Evolutionary conservation across 64 coral and sea anemone genomes (phyloP), one percentile per base, ranked within the genome.

Genomic region (Dendronephthya gigantea): DNA sequence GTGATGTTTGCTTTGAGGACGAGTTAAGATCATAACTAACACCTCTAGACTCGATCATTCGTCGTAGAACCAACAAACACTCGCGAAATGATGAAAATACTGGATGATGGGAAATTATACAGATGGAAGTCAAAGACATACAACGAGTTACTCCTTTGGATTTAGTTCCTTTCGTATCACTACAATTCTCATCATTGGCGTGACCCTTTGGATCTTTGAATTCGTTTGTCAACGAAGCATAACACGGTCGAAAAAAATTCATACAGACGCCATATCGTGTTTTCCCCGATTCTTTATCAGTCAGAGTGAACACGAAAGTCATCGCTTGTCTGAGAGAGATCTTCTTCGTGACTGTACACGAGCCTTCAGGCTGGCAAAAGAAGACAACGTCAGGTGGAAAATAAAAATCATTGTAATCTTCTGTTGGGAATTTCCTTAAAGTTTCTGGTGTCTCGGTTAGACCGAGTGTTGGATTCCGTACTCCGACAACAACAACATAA

Each of bases 311-410:
- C 55, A 93, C 86, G 81, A 98, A 98, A 40, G 95, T 93, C 51
- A 91, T 98, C 49, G 95, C 95, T 68, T 98, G 92, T 36, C 95
- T 90, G 2, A 98, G 39, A 28, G 91, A 93, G 37, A 98, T 93
- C 50, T 98, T 98, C 56, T 92, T 98, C 27, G 92, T 91, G 40
- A 98, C 95, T 1, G 95, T 98, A 88, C 86, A 93, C 28, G 89
- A 98, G 51, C 89, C 95, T 90, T 98, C 95, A 2, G 95, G 95
- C 33, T 98, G 95, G 19, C 95, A 98, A 62, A 98, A 98, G 86
- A 98, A 98, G 6, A 98, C 92, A 43, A 98, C 95, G 27, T 98
- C 95, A 87, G 92, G 87, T 32, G 95, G 95, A 28, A 98, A 84
- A n/a, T 39, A 59, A 39, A 93, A 98, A 79, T 98, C 95, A 47